A percentile compares a stretch with the other conserved stretches of the same genome.
Evolutionary conservation across 2,888 invertebrate species (phyloP).

Genomic region (Stenodema calcarata): DNA sequence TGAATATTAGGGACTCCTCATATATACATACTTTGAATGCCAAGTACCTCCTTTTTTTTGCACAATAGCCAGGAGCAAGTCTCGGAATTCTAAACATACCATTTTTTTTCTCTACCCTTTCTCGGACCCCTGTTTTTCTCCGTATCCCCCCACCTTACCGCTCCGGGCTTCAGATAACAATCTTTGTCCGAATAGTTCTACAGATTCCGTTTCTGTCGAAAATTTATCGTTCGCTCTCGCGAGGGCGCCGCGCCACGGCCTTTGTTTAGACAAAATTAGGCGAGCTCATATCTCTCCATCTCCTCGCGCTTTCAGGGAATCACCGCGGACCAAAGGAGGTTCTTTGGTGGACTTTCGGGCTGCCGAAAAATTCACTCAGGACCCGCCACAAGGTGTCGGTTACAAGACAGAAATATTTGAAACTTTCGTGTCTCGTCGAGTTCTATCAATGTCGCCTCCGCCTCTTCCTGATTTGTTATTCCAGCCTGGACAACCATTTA

Average conservation of each 20-base stretch:
- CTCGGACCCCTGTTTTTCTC: conserved; percentile 42
- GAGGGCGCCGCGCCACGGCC: conserved; percentile 22
- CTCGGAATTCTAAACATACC: conserved; percentile 47
- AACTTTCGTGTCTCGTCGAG: conserved; percentile 12
- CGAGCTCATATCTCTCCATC: conserved; percentile 40
- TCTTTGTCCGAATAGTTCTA: conserved; percentile 34
- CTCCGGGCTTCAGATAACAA: conserved; percentile 13
- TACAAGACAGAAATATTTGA: conserved; percentile 22
- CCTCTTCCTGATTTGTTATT: background rate
- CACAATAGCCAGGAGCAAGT: conserved; percentile 44
- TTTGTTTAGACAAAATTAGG: conserved; percentile 45
- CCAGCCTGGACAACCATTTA: background rate
- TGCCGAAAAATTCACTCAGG: conserved; percentile 29
- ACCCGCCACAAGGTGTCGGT: conserved; percentile 16
- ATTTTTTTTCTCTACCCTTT: conserved; percentile 41
- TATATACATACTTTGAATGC: conserved; percentile 48
- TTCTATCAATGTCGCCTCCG: background rate
- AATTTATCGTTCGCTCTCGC: conserved; percentile 24
- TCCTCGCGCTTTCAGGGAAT: conserved; percentile 21
- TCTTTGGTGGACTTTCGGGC: conserved; percentile 25
- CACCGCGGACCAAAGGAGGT: background rate
- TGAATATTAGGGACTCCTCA: conserved; percentile 43
- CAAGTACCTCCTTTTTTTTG: conserved; percentile 40
- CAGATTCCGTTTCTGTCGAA: conserved; percentile 43
- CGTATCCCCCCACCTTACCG: conserved; percentile 28